phyloP scores from a whole-genome alignment of 2,113 vertebrate genomes.

The Thamnaconus septentrionalis region DNA sequence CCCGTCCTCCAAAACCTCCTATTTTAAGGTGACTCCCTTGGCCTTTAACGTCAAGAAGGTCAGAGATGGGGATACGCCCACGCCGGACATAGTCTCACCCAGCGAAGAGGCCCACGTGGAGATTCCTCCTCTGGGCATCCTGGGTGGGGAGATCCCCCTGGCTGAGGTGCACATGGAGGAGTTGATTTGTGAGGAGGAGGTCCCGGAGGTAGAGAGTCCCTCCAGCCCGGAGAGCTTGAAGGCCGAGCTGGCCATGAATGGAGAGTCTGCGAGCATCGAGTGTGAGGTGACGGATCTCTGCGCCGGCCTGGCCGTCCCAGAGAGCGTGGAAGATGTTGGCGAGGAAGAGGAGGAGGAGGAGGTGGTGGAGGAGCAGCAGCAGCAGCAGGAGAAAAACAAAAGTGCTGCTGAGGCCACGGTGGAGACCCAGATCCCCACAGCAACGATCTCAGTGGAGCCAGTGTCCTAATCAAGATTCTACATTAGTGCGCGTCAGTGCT shows the following conservation, averaged over 20 bases:
- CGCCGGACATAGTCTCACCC: conserved; percentile 8
- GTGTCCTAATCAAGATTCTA: conserved; percentile 58
- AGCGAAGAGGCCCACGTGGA: conserved; percentile 60
- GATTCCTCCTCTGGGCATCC: conserved; percentile 58
- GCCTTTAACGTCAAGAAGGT: conserved; percentile 85
- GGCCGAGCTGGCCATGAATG: conserved; percentile 74
- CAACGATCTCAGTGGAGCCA: conserved; percentile 63
- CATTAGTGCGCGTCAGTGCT: conserved; percentile 9
- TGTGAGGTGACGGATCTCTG: conserved; percentile 45
- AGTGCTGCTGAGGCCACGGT: conserved; percentile 38
- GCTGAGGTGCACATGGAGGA: conserved; percentile 68
- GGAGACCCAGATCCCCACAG: conserved; percentile 41
- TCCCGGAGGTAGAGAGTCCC: conserved; percentile 41
- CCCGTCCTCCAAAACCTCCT: conserved; percentile 80
- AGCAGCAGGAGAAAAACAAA: conserved; percentile 40
- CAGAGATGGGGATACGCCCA: conserved; percentile 71
- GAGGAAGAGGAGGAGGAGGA: conserved; percentile 58
- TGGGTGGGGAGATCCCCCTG: conserved; percentile 56
- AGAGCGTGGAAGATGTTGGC: conserved; percentile 54
- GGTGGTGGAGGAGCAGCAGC: not conserved
- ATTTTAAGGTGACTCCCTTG: conserved; percentile 87
- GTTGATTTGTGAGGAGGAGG: conserved; percentile 56
- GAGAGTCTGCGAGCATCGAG: conserved; percentile 66
- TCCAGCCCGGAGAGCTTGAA: conserved; percentile 62
- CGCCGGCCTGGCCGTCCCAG: conserved; percentile 57